Evolutionary conservation across 1,140 invertebrate genomes (phyloP), one percentile per base, ranked within the genome.

Genomic region (Thalassaphorura encarpata): DNA sequence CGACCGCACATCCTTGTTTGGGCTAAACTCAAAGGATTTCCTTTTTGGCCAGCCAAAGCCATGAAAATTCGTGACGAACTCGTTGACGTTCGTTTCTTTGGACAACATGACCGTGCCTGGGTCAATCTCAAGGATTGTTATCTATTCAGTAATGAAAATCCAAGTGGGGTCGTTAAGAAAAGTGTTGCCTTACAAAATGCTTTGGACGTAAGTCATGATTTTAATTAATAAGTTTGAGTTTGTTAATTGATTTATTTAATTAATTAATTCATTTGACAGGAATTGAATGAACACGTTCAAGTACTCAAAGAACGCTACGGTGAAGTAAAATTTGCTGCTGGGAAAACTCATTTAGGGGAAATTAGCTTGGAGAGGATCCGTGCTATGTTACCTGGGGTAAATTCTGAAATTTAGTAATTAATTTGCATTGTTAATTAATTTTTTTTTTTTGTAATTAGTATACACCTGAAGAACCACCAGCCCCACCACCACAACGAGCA

Each of bases 21-120:
- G 89, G 90, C 90, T 0, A 91, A 92, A 68, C 72, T 95, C 3
- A 94, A 93, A 75, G 90, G 90, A 16, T 95, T 92, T 67, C 92
- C 91, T 2, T 92, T 85, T 72, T 95, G 92, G 91, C 91, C 92
- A 0, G 89, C 88, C 0, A 96, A 96, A 75, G 87, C 83, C 0
- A 84, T 94, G 80, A 78, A 82, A 5, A 75, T 83, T 26, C 71
- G 78, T 15, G 85, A 83, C 63, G 74, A 77, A 27, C 75, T 81
- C 48, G 85, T 94, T 0, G 91, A 95, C 71, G 89, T 93, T 8
- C 72, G 90, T 16, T 96, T 96, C 73, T 96, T 96, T 72, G 92
- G 92, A 3, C 86, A 86, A 42, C 91, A 96, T 73, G 89, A 95
- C 74, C 74, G 79, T 60, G 89, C 90, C 2, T 92, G 89, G 87